phyloP scores from a whole-genome alignment of 35 echinoderm and acorn worm genomes.

The Strongylocentrotus purpuratus region DNA sequence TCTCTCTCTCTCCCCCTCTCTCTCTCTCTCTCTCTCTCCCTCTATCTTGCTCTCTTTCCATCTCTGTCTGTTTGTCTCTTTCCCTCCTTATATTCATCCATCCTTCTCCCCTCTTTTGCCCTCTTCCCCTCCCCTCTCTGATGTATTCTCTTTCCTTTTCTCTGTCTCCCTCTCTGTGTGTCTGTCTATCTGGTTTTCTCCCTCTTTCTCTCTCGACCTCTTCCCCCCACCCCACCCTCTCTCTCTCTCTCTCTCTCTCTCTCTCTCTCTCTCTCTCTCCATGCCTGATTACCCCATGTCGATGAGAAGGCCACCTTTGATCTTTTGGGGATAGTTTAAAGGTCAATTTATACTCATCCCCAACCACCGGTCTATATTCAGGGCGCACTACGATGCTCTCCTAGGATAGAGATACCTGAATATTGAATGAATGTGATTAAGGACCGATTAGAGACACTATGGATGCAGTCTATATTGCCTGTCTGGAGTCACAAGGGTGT shows the following conservation, averaged over 20 bases:
- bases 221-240: background rate
- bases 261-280: background rate
- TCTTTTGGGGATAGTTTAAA: background rate
- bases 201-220: background rate
- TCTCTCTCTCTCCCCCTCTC: too few relatives aligned
- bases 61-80: background rate
- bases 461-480: background rate
- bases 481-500: too few relatives aligned
- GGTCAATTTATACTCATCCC: conserved; percentile 9
- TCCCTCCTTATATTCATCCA: too few relatives aligned
- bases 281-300: background rate
- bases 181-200: too few relatives aligned
- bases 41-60: background rate
- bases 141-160: too few relatives aligned
- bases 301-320: background rate
- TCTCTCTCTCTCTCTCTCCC: too few relatives aligned
- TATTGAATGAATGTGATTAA: background rate
- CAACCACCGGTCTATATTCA: background rate
- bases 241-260: background rate
- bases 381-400: background rate
- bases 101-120: too few relatives aligned
- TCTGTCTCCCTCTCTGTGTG: too few relatives aligned
- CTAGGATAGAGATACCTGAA: background rate
- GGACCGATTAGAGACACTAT: background rate
- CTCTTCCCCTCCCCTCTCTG: too few relatives aligned